Evolutionary conservation across 2,797 vertebrate species (phyloP).

Genomic region (Chromobotia macracanthus): DNA sequence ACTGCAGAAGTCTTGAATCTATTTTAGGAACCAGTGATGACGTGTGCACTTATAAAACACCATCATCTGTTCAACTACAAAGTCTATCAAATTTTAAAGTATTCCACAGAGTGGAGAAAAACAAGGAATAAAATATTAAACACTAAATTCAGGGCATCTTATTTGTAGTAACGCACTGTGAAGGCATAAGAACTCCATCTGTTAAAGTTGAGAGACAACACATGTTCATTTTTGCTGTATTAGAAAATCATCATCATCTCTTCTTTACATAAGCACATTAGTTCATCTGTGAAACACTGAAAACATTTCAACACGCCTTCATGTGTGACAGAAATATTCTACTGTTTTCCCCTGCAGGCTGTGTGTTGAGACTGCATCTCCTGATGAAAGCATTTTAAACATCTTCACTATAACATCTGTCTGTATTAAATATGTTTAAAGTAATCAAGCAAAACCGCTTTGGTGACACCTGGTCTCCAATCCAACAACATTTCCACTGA

Average conservation of each 20-base stretch:
- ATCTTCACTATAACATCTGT: no score
- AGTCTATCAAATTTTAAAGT: conserved; percentile 71
- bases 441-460: no score
- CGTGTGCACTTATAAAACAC: conserved; percentile 48
- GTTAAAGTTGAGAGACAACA: not conserved
- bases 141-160: conserved; percentile 38
- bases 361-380: no score
- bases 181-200: not conserved
- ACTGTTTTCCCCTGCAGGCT: no score
- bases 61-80: conserved; percentile 63
- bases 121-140: conserved; percentile 70
- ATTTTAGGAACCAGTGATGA: conserved; percentile 39
- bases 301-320: not conserved
- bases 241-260: not conserved
- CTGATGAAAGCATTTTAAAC: no score
- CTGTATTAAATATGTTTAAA: no score
- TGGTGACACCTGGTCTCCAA: no score
- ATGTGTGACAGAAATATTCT: no score
- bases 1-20: conserved; percentile 24
- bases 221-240: not conserved
- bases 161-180: conserved; percentile 23
- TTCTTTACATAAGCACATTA: not conserved
- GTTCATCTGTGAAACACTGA: no score
- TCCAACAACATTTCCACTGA: no score
- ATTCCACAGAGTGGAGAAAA: conserved; percentile 64